Base-by-base conservation (phyloP, 2,888 invertebrate species). In the Pristionchus fissidentatus region DNA sequence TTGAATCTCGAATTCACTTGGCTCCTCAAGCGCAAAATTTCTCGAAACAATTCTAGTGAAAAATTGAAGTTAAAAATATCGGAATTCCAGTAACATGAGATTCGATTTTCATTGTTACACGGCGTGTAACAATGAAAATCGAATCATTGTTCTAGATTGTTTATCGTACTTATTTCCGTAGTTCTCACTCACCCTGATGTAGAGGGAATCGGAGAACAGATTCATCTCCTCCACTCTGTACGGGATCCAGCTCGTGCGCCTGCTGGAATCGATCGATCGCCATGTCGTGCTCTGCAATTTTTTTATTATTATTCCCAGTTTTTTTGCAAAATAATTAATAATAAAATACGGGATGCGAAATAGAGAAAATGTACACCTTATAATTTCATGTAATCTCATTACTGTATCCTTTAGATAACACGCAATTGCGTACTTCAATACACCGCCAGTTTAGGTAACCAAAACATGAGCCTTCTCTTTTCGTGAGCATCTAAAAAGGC, bases 181-280 rank as follows among this genome's bases (percentile, higher is more conserved):
- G 10, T 5, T 7, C 7, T n/a, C 43, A 8, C 84, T 60, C 80
- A 88, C 90, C 62, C 88, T 96, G 19, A 98, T 96, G 92, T 97
- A 99, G 13, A 99, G 94, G 83, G 98, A 94, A 94, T 99, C 98
- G 4, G 98, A 98, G 93, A 96, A 98, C 0, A 96, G 96, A 93
- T 99, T 98, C 95, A 99, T 95, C 93, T 97, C 96, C 91, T 98
- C 98, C 55, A 99, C 93, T 46, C 90, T 81, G 92, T 95, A 97
- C 0, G 98, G 60, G 99, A 94, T 99, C 99, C 90, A 95, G 94
- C 89, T 95, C 95, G 88, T 96, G 95, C 43, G 98, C 94, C 86
- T 95, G 95, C 80, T 60, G 43, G 80, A 81, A 81, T 43, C 60
- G 80, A 62, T 60, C 80, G 80, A 81, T 62, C 8, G 80, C 80